Percentiles rank a stretch among this genome's conserved stretches.
phyloP scores from a whole-genome alignment of 2,888 invertebrate species.

The Macrophya alboannulata region DNA sequence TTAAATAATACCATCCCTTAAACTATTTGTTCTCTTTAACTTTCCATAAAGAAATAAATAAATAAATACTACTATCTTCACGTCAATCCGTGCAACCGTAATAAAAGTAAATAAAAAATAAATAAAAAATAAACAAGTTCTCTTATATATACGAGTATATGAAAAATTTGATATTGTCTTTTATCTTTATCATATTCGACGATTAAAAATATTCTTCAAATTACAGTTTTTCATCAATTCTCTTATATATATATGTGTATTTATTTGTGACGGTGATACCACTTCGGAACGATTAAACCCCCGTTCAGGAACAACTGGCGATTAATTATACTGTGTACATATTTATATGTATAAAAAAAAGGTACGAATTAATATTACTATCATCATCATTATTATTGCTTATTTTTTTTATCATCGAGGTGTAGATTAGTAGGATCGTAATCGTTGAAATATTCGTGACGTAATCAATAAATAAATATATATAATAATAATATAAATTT shows the following conservation, averaged over 20 bases:
- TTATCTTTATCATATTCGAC: no score
- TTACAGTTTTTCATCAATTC: background rate
- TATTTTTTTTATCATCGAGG: background rate
- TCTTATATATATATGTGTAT: background rate
- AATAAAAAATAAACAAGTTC: background rate
- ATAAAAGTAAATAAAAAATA: background rate
- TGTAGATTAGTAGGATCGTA: background rate
- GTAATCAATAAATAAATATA: background rate
- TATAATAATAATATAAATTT: background rate
- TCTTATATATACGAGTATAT: background rate
- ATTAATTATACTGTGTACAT: constrained; percentile 56
- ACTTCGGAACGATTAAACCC: constrained; percentile 55
- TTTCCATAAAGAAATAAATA: background rate
- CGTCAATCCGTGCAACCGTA: constrained; percentile 11
- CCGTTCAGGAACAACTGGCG: constrained; percentile 75
- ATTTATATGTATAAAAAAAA: background rate
- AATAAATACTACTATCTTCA: background rate
- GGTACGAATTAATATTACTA: constrained; percentile 75
- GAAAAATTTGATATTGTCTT: background rate
- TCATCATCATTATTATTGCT: constrained; percentile 55
- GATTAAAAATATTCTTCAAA: no score
- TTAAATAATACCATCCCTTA: constrained; percentile 63
- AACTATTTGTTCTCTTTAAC: background rate
- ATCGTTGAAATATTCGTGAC: background rate
- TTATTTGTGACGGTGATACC: constrained; percentile 14